These are phyloP conservation scores for Apodemia zela DNA, from an alignment of 2,888 invertebrate genomes.

Conservation along the genomic window DNA sequence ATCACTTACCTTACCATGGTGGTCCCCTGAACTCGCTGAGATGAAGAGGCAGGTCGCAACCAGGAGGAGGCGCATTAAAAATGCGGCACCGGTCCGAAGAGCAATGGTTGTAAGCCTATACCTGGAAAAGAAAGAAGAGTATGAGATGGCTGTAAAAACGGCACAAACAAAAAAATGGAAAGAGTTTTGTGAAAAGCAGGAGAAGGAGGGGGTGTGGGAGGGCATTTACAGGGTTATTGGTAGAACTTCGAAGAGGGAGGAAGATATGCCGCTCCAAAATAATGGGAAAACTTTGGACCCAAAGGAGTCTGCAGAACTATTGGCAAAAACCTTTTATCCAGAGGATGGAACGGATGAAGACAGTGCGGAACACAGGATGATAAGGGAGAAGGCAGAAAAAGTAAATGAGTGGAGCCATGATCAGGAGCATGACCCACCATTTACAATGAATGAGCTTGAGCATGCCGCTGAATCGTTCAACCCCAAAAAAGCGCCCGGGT, in stretches of 20 bases:
- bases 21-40: slow-evolving; percentile 15
- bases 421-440: slow-evolving; percentile 19
- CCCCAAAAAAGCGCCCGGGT: slow-evolving; percentile 27
- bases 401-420: slow-evolving; percentile 6
- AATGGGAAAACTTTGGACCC: slow-evolving; percentile 19
- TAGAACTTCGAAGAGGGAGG: neutral
- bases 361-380: slow-evolving; percentile 17
- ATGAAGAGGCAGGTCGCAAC: slow-evolving; percentile 15
- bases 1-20: slow-evolving; percentile 16
- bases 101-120: neutral
- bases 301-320: slow-evolving; percentile 18
- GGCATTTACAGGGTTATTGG: neutral
- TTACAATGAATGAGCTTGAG: slow-evolving; percentile 18
- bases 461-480: slow-evolving; percentile 19
- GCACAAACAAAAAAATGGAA: slow-evolving; percentile 1
- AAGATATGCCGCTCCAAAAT: slow-evolving; percentile 17
- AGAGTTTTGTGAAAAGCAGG: slow-evolving; percentile 6
- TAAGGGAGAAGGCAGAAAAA: slow-evolving; percentile 17
- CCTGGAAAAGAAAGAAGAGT: slow-evolving; percentile 8
- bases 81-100: slow-evolving; percentile 16
- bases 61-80: slow-evolving; percentile 14
- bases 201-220: slow-evolving; percentile 9
- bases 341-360: slow-evolving; percentile 19
- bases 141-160: slow-evolving; percentile 2
- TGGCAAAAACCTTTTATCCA: slow-evolving; percentile 27